Evolutionary conservation across 2,113 vertebrate genomes (phyloP), one percentile per base, ranked within the genome.

Genomic region (Elanoides forficatus): DNA sequence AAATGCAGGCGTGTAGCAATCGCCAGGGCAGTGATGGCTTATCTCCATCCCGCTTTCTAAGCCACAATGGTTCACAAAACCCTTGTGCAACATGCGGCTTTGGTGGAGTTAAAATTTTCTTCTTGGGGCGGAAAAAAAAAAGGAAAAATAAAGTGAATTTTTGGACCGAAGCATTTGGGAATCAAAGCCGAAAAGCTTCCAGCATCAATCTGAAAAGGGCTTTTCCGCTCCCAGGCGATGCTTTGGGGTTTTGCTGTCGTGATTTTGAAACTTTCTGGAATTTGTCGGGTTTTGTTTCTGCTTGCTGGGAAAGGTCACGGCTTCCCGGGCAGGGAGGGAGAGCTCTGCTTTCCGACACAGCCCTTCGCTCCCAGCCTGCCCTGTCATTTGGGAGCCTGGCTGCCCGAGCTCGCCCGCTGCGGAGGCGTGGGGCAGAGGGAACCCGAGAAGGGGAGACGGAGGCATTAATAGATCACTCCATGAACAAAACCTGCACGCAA

Each of bases 231-330:
- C 80, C 83, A 70, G 93, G 92, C 83, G 11, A 95, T 86, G 91
- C 53, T 86, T 83, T 95, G 95, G 95, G 95, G 89, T 88, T 95
- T 96, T 88, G 96, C 93, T 1, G 23, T 76, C 3, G 2, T 11
- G 92, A 95, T 97, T 96, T 97, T 96, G 96, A 97, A 97, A 97
- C 95, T 95, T 94, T 96, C 95, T 96, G 96, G 96, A 96, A 97
- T 95, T 94, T 95, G 93, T 89, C 13, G 89, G 93, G 89, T 96
- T 97, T 97, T 97, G 93, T 95, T 97, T 97, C 92, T 96, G 80
- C 80, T 86, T 95, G 93, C 93, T 96, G 96, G 96, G 95, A 95
- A 96, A 96, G 96, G 96, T 97, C 95, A 96, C 1, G 8, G 86
- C 92, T 97, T 72, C 80, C 75, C 5, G 3, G 78, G 93, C 93